Percentiles rank a stretch among this genome's conserved stretches.
Conservation (phyloP, 2,888 invertebrate species). For the Drosophila pullipes region DNA sequence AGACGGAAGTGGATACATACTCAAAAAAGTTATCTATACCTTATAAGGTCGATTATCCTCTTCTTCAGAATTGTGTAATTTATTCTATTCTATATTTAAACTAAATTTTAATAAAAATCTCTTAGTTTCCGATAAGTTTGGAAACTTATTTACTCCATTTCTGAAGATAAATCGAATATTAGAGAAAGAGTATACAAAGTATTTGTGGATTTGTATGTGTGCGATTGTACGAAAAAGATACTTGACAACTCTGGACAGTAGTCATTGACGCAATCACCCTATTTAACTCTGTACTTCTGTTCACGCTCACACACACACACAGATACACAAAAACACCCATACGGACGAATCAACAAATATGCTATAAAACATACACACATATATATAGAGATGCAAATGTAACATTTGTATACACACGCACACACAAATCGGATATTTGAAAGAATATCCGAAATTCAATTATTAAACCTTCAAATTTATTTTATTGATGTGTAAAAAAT, state of each 20-base stretch:
- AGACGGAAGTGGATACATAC: not conserved
- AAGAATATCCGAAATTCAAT: not conserved
- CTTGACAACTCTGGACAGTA: slow-evolving; percentile 72
- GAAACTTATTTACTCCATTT: not conserved
- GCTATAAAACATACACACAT: slow-evolving; percentile 7
- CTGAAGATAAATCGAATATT: not conserved
- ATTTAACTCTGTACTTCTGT: slow-evolving; percentile 66
- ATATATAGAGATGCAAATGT: not conserved
- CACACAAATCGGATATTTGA: not conserved
- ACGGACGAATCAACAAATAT: slow-evolving; percentile 33
- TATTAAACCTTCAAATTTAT: not conserved
- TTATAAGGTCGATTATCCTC: not conserved
- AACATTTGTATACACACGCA: not conserved
- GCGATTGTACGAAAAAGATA: slow-evolving; percentile 22
- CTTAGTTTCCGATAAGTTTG: not conserved
- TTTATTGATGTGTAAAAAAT: not conserved
- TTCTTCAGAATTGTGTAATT: not conserved
- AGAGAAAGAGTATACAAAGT: slow-evolving; percentile 3
- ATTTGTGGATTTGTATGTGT: slow-evolving; percentile 6
- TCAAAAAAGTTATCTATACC: not conserved
- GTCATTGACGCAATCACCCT: slow-evolving; percentile 78
- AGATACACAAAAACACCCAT: slow-evolving; percentile 31
- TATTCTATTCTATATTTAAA: not conserved
- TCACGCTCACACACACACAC: slow-evolving; percentile 26
- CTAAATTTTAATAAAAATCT: not conserved